A percentile compares a stretch with the other conserved stretches of the same genome.
Evolutionary conservation across 2,113 vertebrate genomes (phyloP).

Genomic region (Protobothrops mucrosquamatus): DNA sequence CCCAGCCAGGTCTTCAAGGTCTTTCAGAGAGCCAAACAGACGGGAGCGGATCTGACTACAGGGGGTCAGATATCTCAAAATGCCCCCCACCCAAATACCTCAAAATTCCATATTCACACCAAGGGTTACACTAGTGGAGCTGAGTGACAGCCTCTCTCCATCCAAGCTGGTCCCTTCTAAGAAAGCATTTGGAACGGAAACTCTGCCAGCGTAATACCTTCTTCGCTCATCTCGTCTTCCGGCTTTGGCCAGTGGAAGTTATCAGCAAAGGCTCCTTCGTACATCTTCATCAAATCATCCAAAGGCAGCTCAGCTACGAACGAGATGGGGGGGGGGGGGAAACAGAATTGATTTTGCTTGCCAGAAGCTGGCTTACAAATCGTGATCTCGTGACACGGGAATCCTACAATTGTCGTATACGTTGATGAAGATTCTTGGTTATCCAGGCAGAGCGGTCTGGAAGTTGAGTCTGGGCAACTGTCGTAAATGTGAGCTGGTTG

Average conservation of each 20-base stretch:
- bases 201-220: conserved; percentile 57
- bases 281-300: conserved; percentile 85
- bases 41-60: neutral
- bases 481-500: too few relatives aligned
- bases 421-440: too few relatives aligned
- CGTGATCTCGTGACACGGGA: neutral
- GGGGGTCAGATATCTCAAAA: neutral
- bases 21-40: neutral
- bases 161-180: neutral
- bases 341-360: neutral
- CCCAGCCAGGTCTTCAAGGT: neutral
- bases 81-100: neutral
- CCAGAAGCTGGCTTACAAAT: neutral
- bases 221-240: conserved; percentile 83
- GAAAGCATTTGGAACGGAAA: neutral
- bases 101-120: neutral
- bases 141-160: too few relatives aligned
- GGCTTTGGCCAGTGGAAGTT: conserved; percentile 83
- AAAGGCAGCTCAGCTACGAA: conserved; percentile 86
- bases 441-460: too few relatives aligned
- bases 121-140: neutral
- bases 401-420: neutral
- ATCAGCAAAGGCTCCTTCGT: conserved; percentile 90
- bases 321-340: neutral
- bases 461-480: too few relatives aligned